Evolutionary conservation across 1,140 invertebrate species (phyloP).

Genomic region (Gonioctena quinquepunctata): DNA sequence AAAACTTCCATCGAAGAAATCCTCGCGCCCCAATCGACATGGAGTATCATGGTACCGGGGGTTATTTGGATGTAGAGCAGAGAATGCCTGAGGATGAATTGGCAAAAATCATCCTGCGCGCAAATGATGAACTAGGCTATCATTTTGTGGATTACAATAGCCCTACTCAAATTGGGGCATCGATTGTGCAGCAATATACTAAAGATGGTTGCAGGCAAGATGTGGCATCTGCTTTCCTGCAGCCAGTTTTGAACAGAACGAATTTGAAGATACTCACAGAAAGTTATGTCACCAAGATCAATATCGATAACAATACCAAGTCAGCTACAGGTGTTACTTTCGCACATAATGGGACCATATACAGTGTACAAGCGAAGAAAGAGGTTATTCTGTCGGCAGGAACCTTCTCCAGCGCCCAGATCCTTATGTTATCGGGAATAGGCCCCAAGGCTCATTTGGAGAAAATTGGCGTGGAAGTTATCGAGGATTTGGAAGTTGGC

Average conservation of each 20-base stretch:
- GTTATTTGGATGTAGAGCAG: slow-evolving; percentile 9
- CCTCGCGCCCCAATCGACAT: not conserved
- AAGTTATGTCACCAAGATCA: slow-evolving; percentile 56
- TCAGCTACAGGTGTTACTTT: slow-evolving; percentile 66
- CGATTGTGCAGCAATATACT: slow-evolving; percentile 56
- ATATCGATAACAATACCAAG: slow-evolving; percentile 62
- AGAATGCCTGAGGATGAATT: not conserved
- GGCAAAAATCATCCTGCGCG: slow-evolving; percentile 61
- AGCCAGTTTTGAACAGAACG: slow-evolving; percentile 54
- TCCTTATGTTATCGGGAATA: slow-evolving; percentile 65
- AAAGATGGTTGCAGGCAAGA: slow-evolving; percentile 61
- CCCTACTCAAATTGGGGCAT: slow-evolving; percentile 53
- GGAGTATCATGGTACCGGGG: slow-evolving; percentile 8
- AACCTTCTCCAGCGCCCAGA: slow-evolving; percentile 55
- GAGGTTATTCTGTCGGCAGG: slow-evolving; percentile 66
- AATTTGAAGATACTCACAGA: slow-evolving; percentile 61
- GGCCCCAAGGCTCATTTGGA: slow-evolving; percentile 59
- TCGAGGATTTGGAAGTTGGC: slow-evolving; percentile 66
- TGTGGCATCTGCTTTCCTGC: slow-evolving; percentile 62
- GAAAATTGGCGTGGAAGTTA: slow-evolving; percentile 51
- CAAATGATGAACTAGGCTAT: slow-evolving; percentile 61
- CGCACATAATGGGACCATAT: slow-evolving; percentile 47
- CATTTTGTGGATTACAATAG: slow-evolving; percentile 59
- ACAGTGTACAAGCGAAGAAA: slow-evolving; percentile 55
- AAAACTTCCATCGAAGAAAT: slow-evolving; percentile 40